phyloP scores from a whole-genome alignment of 2,797 vertebrate genomes.

The Rhinogobio ventralis region DNA sequence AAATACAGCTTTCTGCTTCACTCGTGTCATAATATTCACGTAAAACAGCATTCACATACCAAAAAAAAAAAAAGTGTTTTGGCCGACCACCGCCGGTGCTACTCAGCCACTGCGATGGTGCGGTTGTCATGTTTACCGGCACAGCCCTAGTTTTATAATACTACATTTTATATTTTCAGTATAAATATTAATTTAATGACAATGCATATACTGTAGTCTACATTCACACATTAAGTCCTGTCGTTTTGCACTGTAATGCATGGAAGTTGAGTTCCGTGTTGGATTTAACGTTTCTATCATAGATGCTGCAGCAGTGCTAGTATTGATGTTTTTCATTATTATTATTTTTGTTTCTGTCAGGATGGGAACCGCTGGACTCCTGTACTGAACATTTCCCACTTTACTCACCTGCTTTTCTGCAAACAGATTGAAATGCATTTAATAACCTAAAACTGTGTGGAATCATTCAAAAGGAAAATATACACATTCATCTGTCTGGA shows the following conservation, averaged over 20 bases:
- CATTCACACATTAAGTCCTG: background rate
- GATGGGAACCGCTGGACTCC: background rate
- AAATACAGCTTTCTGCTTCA: too few species aligned
- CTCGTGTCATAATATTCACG: too few species aligned
- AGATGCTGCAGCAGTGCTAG: background rate
- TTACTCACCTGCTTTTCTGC: background rate
- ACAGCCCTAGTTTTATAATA: too few species aligned
- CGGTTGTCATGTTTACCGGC: too few species aligned
- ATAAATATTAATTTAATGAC: too few species aligned
- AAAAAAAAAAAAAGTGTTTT: too few species aligned
- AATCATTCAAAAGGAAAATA: background rate
- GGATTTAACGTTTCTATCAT: background rate
- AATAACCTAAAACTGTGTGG: background rate
- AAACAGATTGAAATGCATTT: background rate
- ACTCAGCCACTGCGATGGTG: too few species aligned
- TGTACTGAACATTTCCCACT: background rate
- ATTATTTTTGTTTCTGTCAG: background rate
- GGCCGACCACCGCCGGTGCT: too few species aligned
- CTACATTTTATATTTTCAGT: background rate
- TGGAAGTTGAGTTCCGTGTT: background rate
- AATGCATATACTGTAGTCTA: background rate
- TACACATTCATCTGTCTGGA: background rate
- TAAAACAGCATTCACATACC: too few species aligned
- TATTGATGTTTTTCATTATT: background rate
- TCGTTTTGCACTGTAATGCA: background rate